These are phyloP conservation scores for Polypedilum pembai DNA, from an alignment of 1,140 invertebrate genomes.

Conservation along the genomic window DNA sequence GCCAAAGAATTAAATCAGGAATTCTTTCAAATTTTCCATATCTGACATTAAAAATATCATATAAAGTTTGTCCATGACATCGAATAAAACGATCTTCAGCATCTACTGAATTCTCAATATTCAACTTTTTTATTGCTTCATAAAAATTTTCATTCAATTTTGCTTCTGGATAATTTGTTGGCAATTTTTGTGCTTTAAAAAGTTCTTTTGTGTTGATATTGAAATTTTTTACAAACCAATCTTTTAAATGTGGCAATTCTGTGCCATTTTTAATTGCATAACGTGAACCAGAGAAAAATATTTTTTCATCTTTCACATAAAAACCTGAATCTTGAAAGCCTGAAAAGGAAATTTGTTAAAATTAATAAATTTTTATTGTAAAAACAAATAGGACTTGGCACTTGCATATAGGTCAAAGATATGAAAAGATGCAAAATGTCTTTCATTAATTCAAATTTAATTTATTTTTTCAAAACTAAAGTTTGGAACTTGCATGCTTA, in stretches of 20 bases:
- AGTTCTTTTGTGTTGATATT: too few species aligned
- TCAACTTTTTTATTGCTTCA: slow-evolving; percentile 43
- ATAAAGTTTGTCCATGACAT: slow-evolving; percentile 61
- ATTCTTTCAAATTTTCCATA: slow-evolving; percentile 51
- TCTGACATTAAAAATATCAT: slow-evolving; percentile 56
- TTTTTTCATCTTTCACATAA: slow-evolving; percentile 30
- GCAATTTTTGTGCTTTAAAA: too few species aligned
- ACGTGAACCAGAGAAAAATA: slow-evolving; percentile 31
- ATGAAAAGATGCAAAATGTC: too few species aligned
- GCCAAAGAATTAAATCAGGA: slow-evolving; percentile 63
- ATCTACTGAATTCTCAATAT: slow-evolving; percentile 50
- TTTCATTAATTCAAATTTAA: too few species aligned
- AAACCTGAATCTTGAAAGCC: slow-evolving; percentile 37
- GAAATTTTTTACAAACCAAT: slow-evolving; percentile 72
- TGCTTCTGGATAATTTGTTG: slow-evolving; percentile 39
- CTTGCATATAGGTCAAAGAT: too few species aligned
- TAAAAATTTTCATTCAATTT: slow-evolving; percentile 45
- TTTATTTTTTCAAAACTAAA: too few species aligned
- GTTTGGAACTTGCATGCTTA: too few species aligned
- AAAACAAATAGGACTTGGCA: too few species aligned
- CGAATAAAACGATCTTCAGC: slow-evolving; percentile 54
- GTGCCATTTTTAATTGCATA: slow-evolving; percentile 71
- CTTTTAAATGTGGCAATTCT: slow-evolving; percentile 65
- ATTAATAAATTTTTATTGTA: slow-evolving; percentile 49
- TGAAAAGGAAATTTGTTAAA: slow-evolving; percentile 48